Conservation (phyloP, 2,113 vertebrate species). For the Falcunculus frontatus region DNA sequence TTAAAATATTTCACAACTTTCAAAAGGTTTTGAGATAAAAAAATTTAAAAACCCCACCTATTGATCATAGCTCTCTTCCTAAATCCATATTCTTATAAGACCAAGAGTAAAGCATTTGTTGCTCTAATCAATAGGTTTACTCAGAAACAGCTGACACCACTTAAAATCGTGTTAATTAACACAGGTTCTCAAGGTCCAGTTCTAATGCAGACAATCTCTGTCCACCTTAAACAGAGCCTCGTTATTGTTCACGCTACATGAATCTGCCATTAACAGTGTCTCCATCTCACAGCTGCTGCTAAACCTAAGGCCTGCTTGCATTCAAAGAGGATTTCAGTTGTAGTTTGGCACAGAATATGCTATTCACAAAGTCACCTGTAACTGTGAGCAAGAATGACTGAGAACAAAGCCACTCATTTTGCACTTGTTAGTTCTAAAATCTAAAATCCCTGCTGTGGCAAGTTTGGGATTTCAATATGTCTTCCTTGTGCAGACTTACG, state of each 20-base stretch:
- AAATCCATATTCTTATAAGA: background rate
- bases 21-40: background rate
- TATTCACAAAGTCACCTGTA: background rate
- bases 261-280: background rate
- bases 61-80: background rate
- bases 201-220: background rate
- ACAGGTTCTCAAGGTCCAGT: background rate
- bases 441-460: background rate
- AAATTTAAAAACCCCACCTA: background rate
- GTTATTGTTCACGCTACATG: background rate
- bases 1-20: background rate
- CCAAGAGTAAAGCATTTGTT: background rate
- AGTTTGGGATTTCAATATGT: background rate
- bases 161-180: background rate
- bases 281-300: conserved; percentile 6
- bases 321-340: background rate
- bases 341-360: background rate
- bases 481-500: background rate
- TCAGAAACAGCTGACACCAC: background rate
- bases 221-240: background rate
- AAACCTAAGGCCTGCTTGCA: background rate
- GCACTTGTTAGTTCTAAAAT: background rate
- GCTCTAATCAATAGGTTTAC: background rate
- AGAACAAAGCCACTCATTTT: background rate
- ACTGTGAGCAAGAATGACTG: background rate